Evolutionary conservation across 2,113 vertebrate genomes (phyloP), one percentile per base, ranked within the genome.

Genomic region (Heliornis fulica): DNA sequence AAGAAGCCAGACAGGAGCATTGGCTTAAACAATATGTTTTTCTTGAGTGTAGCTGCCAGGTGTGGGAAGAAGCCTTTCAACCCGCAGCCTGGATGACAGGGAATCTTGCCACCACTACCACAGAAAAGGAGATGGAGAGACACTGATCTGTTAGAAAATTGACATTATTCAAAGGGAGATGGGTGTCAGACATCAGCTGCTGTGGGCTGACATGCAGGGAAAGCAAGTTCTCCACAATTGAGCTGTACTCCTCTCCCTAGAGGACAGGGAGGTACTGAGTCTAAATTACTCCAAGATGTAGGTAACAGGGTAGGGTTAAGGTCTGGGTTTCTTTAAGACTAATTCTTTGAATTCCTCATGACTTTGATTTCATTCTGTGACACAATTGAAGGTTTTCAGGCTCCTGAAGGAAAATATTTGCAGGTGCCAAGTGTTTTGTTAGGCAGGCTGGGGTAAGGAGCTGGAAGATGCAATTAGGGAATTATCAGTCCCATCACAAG

Each of bases 281-380:
- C 60, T 56, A 40, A 91, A 84, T 71, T 75, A 45, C 65, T 89
- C 74, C 65, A 76, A 41, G 57, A 74, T 66, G 61, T 83, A 95
- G 80, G 89, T 89, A 68, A 89, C 65, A 89, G 54, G 45, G 32
- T 70, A 93, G 76, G 36, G 41, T 77, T 81, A 51, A n/a, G 60
- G 40, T 75, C 77, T 84, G 66, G 57, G 23, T 70, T 86, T 31
- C 89, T 90, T 90, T 78, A 64, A 91, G 90, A 57, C 19, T 68
- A 82, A 87, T 95, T 93, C 60, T 78, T 84, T 71, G 60, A 78
- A 89, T 95, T 97, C 89, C 76, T 92, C 1, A 0, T 32, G 48
- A 40, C 83, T 94, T 94, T 89, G 77, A 87, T 91, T 95, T 94
- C 28, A 14, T 66, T 87, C 83, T 56, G 34, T 87, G 83, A 68